These are phyloP conservation scores for Podilymbus podiceps DNA, from an alignment of 2,113 vertebrate genomes.

Conservation along the genomic window DNA sequence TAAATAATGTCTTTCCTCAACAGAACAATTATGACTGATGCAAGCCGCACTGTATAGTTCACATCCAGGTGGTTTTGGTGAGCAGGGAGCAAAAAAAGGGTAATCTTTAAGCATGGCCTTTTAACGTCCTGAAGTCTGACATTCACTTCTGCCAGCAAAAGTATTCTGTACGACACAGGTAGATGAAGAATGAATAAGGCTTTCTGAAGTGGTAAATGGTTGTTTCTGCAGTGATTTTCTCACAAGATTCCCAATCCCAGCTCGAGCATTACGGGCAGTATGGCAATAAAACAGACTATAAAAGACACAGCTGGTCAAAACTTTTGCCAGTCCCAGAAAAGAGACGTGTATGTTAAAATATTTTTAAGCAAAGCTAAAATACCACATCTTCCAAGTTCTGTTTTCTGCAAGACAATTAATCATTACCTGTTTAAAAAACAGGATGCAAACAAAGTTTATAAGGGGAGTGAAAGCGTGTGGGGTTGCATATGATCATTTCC, in stretches of 20 bases:
- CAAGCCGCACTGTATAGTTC: background rate
- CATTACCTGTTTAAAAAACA: background rate
- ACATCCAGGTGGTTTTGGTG: background rate
- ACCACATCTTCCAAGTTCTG: background rate
- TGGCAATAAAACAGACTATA: background rate
- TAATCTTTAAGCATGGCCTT: background rate
- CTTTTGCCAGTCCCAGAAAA: background rate
- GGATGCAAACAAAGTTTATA: slow-evolving; percentile 18
- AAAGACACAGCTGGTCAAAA: background rate
- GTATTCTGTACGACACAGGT: background rate
- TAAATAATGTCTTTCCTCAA: background rate
- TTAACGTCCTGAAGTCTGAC: background rate
- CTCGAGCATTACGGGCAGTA: background rate
- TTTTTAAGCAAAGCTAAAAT: background rate
- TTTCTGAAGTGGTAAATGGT: background rate
- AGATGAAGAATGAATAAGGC: background rate
- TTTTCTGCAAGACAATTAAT: background rate
- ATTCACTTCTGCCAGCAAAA: background rate
- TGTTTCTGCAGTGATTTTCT: background rate
- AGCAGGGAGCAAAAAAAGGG: background rate
- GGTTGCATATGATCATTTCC: background rate
- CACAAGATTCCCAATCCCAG: background rate
- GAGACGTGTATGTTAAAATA: background rate
- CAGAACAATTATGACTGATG: background rate
- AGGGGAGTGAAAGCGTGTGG: background rate